Base-by-base conservation (phyloP, 2,113 vertebrate species). In the Corydoras sp. region DNA sequence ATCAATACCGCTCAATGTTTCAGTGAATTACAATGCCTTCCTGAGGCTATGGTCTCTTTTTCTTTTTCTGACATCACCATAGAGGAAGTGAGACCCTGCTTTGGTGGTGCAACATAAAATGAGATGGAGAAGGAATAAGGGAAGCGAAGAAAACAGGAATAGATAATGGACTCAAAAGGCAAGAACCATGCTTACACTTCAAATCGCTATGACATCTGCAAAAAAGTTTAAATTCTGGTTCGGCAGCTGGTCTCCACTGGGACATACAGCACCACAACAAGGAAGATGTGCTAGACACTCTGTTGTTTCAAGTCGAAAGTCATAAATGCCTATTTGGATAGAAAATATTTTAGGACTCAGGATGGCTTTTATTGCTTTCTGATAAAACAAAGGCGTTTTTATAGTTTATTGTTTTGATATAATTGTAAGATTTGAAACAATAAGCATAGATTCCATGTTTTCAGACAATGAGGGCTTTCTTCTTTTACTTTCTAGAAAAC, bases 1-100 rank as follows among this genome's bases (percentile, higher is more conserved):
- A 80, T 80, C 75, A 80, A 80, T 80, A 77, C 76, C 76, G 61
- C 69, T 80, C 62, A 77, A 77, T 80, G 78, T 80, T 80, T 80
- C 58, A 80, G 75, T 80, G 78, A 77, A 80, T 80, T 80, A 80
- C 75, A 77, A 74, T 75, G 71, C 73, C 68, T 68, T 74, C 78
- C 78, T 51, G 68, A 32, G 78, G 78, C 78, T 72, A 77, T 14
- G 49, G 65, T 7, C 62, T 58, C 55, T 70, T 73, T 79, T 64
- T 75, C 50, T 69, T 68, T 61, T 50, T 77, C 64, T 79, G 74
- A 78, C 78, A 76, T 65, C 71, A 51, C 54, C 55, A 72, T 35
- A 15, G 55, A 72, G 14, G 48, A 59, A 68, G 56, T 9, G 10
- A 70, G 69, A 73, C 60, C 31, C 53, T 3, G 58, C 62, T 62